These are phyloP conservation scores for Drosophila stalkeri DNA, from an alignment of 2,888 invertebrate genomes.

Conservation along the genomic window DNA sequence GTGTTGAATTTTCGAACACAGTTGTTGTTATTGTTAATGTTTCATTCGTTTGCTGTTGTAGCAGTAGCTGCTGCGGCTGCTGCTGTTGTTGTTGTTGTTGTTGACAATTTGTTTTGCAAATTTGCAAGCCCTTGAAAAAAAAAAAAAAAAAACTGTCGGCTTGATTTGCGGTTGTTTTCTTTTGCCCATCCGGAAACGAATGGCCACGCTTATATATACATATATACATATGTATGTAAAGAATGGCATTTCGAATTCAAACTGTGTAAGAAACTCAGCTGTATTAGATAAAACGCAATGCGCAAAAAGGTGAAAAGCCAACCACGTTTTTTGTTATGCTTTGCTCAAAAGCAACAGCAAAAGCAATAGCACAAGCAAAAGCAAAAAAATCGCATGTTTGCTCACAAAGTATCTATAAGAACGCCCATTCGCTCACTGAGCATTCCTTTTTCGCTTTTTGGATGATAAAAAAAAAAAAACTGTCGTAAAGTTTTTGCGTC, in stretches of 20 bases:
- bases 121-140: constrained; percentile 68
- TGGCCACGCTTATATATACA: constrained; percentile 30
- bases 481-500: constrained; percentile 82
- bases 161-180: constrained; percentile 36
- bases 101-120: constrained; percentile 61
- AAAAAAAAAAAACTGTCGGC: constrained; percentile 39
- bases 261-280: constrained; percentile 14
- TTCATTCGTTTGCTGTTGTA: constrained; percentile 7
- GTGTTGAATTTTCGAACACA: constrained; percentile 23
- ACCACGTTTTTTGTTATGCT: constrained; percentile 23
- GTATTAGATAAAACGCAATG: constrained; percentile 69
- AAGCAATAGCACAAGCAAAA: not conserved
- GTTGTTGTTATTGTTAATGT: constrained; percentile 29
- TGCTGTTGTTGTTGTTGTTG: constrained; percentile 29
- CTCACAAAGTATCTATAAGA: constrained; percentile 70
- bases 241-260: constrained; percentile 24
- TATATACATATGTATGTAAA: not conserved
- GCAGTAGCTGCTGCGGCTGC: not conserved
- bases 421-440: constrained; percentile 55
- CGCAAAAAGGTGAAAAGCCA: constrained; percentile 71
- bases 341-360: constrained; percentile 8
- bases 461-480: constrained; percentile 52
- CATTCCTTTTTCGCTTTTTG: constrained; percentile 18
- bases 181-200: constrained; percentile 43
- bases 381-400: constrained; percentile 38